Conservation (phyloP, 2,797 vertebrate genomes). For the Cottoperca gobio region DNA sequence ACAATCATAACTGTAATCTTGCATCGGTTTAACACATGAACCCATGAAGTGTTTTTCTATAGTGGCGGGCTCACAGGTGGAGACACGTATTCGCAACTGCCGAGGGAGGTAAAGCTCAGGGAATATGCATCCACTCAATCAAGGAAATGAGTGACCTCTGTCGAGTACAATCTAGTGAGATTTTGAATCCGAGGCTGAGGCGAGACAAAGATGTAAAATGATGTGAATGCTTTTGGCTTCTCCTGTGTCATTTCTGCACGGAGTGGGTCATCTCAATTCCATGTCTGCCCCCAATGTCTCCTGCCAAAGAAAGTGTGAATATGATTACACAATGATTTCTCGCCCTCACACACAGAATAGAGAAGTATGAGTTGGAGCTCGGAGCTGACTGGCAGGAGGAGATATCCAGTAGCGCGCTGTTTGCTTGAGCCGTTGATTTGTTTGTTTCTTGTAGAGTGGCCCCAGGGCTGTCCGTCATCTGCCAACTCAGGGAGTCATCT, state of each 20-base stretch:
- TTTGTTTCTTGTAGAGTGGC: slow-evolving; percentile 71
- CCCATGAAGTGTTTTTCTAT: slow-evolving; percentile 28
- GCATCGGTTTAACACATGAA: slow-evolving; percentile 24
- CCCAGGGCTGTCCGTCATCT: slow-evolving; percentile 63
- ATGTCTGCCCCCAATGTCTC: slow-evolving; percentile 47
- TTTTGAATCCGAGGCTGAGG: slow-evolving; percentile 27
- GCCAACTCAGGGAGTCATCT: slow-evolving; percentile 58
- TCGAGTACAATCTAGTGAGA: slow-evolving; percentile 27
- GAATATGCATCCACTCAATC: slow-evolving; percentile 40
- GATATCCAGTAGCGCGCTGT: slow-evolving; percentile 61
- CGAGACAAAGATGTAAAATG: slow-evolving; percentile 43
- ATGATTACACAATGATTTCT: slow-evolving; percentile 79
- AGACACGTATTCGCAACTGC: slow-evolving; percentile 22
- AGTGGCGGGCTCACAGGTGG: slow-evolving; percentile 48
- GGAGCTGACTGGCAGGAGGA: slow-evolving; percentile 63
- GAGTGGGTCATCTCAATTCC: slow-evolving; percentile 61
- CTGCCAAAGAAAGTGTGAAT: slow-evolving; percentile 64
- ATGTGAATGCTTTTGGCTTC: slow-evolving; percentile 48
- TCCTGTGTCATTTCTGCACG: slow-evolving; percentile 15
- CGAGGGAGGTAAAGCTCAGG: slow-evolving; percentile 16
- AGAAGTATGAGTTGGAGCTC: slow-evolving; percentile 56
- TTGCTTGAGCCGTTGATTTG: slow-evolving; percentile 73
- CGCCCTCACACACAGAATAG: slow-evolving; percentile 56
- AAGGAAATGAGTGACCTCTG: slow-evolving; percentile 61
- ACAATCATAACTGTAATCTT: slow-evolving; percentile 10